phyloP scores from a whole-genome alignment of 1,140 invertebrate species.

The Microvelia longipes region DNA sequence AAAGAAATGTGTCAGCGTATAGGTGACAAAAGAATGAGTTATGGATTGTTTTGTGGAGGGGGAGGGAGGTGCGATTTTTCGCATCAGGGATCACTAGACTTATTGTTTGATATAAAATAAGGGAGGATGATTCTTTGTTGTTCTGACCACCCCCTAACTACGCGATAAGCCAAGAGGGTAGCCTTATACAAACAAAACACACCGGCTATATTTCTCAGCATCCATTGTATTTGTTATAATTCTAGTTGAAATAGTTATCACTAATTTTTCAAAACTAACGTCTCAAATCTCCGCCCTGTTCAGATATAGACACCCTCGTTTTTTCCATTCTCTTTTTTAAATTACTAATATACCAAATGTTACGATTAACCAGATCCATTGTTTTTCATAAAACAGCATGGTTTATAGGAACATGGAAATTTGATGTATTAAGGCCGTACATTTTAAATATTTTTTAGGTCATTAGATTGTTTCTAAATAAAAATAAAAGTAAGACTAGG shows the following conservation, averaged over 20 bases:
- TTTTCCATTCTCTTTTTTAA: too few species aligned
- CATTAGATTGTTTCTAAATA: too few species aligned
- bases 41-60: not conserved
- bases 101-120: not conserved
- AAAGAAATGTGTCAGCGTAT: not conserved
- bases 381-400: too few species aligned
- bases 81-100: not conserved
- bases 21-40: constrained; percentile 5
- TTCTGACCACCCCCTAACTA: not conserved
- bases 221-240: not conserved
- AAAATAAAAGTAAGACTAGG: too few species aligned
- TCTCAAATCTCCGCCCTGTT: too few species aligned
- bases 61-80: constrained; percentile 4
- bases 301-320: too few species aligned
- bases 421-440: too few species aligned
- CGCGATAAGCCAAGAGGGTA: not conserved
- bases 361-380: too few species aligned
- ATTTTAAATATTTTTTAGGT: too few species aligned
- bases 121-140: not conserved
- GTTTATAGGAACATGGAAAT: too few species aligned
- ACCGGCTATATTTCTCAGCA: not conserved
- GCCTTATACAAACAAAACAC: not conserved
- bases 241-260: not conserved
- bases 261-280: not conserved
- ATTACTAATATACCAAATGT: too few species aligned